phyloP scores from a whole-genome alignment of 53 echinoderm and acorn worm species.

The Temnopleurus reevesii region DNA sequence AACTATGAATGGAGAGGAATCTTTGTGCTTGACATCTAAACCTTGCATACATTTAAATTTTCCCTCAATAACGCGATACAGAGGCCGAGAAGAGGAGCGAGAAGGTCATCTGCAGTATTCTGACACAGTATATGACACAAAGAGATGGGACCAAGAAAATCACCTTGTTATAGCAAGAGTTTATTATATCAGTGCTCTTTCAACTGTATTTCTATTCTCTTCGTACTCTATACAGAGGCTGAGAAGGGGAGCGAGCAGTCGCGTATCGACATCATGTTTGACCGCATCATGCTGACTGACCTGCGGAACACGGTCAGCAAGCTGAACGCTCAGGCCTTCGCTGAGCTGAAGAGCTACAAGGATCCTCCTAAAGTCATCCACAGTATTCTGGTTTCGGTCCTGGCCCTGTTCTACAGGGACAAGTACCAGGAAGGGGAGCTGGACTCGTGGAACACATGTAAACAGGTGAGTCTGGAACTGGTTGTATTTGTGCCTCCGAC shows the following conservation, averaged over 20 bases:
- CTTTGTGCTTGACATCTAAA: no score
- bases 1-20: no score
- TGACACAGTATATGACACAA: no score
- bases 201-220: neutral
- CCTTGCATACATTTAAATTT: no score
- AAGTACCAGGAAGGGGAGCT: conserved; percentile 85
- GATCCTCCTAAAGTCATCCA: conserved; percentile 98
- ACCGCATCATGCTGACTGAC: conserved; percentile 98
- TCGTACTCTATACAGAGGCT: conserved; percentile 74
- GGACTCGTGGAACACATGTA: conserved; percentile 91
- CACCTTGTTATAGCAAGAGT: no score
- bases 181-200: no score
- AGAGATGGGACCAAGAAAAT: no score
- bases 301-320: conserved; percentile 91
- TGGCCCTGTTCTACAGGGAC: conserved; percentile 86
- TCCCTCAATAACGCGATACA: no score
- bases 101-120: no score
- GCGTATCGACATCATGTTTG: conserved; percentile 99
- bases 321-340: conserved; percentile 87
- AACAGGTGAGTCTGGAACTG: conserved; percentile 77
- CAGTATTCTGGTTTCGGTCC: conserved; percentile 88
- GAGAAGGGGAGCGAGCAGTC: conserved; percentile 95
- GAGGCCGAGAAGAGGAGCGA: no score
- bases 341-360: conserved; percentile 98
- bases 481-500: no score